phyloP scores from a whole-genome alignment of 37 sponge, comb jelly and placozoan species.

The Amphimedon queenslandica region DNA sequence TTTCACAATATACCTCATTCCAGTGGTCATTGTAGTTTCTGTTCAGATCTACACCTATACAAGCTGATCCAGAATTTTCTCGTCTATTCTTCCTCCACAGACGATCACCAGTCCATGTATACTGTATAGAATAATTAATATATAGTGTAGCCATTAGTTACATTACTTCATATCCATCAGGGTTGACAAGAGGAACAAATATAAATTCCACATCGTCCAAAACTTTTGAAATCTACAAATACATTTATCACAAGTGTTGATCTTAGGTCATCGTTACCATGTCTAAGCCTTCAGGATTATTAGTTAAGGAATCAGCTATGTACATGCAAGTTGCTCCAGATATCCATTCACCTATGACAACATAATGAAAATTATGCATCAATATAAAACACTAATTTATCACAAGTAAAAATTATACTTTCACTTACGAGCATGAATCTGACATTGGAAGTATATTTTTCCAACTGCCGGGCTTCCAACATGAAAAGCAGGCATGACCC shows the following conservation, averaged over 20 bases:
- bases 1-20: constrained; percentile 30
- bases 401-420: neutral
- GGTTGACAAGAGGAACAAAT: constrained; percentile 75
- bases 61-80: neutral
- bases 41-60: constrained; percentile 66
- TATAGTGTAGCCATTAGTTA: neutral
- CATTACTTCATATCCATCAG: constrained; percentile 76
- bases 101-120: constrained; percentile 36
- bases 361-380: neutral
- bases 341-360: constrained; percentile 75
- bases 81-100: constrained; percentile 67
- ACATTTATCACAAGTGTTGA: too few relatives aligned
- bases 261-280: too few relatives aligned
- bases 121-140: constrained; percentile 4
- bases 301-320: constrained; percentile 26
- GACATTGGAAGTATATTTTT: constrained; percentile 75
- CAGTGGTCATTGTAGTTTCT: constrained; percentile 69
- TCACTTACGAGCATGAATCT: constrained; percentile 76
- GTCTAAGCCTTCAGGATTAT: neutral
- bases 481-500: constrained; percentile 69
- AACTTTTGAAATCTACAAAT: neutral
- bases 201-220: constrained; percentile 20
- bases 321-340: constrained; percentile 74
- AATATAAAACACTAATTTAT: neutral
- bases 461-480: constrained; percentile 2